Conservation (phyloP, 2,797 vertebrate genomes). For the Esox lucius region DNA sequence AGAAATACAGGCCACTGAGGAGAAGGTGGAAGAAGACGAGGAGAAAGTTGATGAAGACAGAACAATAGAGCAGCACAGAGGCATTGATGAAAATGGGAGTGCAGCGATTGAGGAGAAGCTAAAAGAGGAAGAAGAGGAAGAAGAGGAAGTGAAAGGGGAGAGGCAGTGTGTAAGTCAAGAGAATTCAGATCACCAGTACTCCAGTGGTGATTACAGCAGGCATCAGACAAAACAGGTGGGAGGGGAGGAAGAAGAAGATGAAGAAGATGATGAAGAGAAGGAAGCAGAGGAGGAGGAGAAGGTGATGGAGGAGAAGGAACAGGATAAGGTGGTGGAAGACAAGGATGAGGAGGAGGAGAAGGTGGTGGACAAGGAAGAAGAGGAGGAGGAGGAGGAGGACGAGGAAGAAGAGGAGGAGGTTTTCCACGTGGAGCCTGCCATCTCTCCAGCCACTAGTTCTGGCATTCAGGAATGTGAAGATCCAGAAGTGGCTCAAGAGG, state of each 20-base stretch:
- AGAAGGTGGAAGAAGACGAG: conserved; percentile 47
- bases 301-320: conserved; percentile 49
- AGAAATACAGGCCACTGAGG: conserved; percentile 53
- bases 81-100: conserved; percentile 27
- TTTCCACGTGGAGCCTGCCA: conserved; percentile 47
- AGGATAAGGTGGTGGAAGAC: conserved; percentile 15
- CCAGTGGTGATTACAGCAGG: conserved; percentile 74
- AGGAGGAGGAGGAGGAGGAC: conserved; percentile 58
- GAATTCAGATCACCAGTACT: conserved; percentile 81
- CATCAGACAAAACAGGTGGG: conserved; percentile 63
- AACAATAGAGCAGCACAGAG: conserved; percentile 42
- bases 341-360: conserved; percentile 66
- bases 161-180: conserved; percentile 66
- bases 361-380: conserved; percentile 35
- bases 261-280: conserved; percentile 48
- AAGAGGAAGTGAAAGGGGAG: conserved; percentile 47
- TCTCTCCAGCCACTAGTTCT: conserved; percentile 55
- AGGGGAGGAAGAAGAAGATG: conserved; percentile 53
- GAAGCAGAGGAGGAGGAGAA: conserved; percentile 66
- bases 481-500: conserved; percentile 56
- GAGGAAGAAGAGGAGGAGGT: conserved; percentile 30
- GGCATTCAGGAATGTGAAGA: conserved; percentile 65
- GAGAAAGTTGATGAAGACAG: conserved; percentile 37
- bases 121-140: conserved; percentile 39
- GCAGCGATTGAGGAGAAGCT: conserved; percentile 35